phyloP scores from a whole-genome alignment of 2,113 vertebrate genomes.

The Rhinopomastus cyanomelas region DNA sequence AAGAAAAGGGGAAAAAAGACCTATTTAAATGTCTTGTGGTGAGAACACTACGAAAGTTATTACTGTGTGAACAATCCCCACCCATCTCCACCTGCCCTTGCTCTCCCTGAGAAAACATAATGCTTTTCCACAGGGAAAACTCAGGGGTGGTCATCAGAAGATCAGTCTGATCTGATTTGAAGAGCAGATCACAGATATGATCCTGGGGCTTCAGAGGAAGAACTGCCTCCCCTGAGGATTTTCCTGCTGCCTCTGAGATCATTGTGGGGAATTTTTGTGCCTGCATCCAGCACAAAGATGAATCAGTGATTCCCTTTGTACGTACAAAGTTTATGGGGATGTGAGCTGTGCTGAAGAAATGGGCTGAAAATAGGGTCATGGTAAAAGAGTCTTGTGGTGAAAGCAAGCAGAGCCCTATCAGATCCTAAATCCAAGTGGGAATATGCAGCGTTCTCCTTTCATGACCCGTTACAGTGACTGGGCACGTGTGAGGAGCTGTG shows the following conservation, averaged over 20 bases:
- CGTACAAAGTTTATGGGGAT: neutral
- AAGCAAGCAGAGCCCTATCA: neutral
- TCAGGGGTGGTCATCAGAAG: neutral
- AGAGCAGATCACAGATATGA: neutral
- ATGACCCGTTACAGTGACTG: accelerated
- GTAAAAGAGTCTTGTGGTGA: neutral
- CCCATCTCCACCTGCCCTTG: neutral
- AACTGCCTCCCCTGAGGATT: neutral
- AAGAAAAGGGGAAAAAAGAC: neutral
- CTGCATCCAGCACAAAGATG: neutral
- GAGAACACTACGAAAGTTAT: neutral
- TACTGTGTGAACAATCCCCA: neutral
- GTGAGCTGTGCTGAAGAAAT: neutral
- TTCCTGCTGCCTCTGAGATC: neutral
- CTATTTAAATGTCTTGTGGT: neutral
- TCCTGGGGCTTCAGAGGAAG: neutral
- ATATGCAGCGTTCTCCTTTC: neutral
- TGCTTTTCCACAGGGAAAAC: neutral
- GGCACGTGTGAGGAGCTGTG: neutral
- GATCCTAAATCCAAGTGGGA: neutral
- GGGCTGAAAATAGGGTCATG: neutral
- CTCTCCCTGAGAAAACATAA: neutral
- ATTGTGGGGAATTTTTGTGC: neutral
- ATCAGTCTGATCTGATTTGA: neutral
- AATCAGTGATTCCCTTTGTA: neutral